Evolutionary conservation across 1,140 invertebrate species (phyloP).

Genomic region (Orius insidiosus): DNA sequence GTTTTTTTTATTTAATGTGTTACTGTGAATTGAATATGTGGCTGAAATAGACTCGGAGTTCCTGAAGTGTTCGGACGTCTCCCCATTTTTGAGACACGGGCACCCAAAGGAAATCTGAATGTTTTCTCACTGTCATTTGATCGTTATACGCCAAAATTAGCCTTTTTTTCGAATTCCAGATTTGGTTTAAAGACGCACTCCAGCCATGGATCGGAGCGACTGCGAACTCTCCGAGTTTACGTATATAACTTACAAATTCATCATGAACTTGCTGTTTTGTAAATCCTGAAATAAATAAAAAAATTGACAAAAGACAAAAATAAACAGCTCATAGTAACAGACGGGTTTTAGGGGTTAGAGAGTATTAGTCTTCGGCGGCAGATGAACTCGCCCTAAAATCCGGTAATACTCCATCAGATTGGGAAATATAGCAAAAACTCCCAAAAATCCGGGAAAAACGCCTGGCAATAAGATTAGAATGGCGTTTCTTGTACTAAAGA

Average conservation of each 20-base stretch:
- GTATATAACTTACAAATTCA: slow-evolving; percentile 30
- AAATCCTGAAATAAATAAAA: slow-evolving; percentile 1
- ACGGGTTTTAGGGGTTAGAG: too few relatives aligned
- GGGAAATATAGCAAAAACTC: too few relatives aligned
- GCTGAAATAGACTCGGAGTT: slow-evolving; percentile 30
- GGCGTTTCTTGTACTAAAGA: too few relatives aligned
- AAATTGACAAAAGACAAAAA: too few relatives aligned
- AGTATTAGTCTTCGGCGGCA: too few relatives aligned
- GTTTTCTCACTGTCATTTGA: slow-evolving; percentile 20
- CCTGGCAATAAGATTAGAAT: too few relatives aligned
- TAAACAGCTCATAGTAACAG: too few relatives aligned
- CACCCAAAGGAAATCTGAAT: slow-evolving; percentile 24
- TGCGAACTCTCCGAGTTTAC: slow-evolving; percentile 29
- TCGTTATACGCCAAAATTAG: slow-evolving; percentile 40
- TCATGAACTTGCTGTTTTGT: slow-evolving; percentile 23
- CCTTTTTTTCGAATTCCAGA: slow-evolving; percentile 33
- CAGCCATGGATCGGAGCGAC: slow-evolving; percentile 29
- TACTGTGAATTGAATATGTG: too few relatives aligned
- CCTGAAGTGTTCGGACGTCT: slow-evolving; percentile 31
- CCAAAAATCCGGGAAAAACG: too few relatives aligned
- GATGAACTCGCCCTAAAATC: too few relatives aligned
- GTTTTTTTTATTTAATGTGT: too few relatives aligned
- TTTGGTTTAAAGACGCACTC: slow-evolving; percentile 27
- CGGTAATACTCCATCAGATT: too few relatives aligned
- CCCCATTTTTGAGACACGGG: slow-evolving; percentile 40